Evolutionary conservation across 2,113 vertebrate species (phyloP), one percentile per base, ranked within the genome.

Genomic region (Cheilinus undulatus): DNA sequence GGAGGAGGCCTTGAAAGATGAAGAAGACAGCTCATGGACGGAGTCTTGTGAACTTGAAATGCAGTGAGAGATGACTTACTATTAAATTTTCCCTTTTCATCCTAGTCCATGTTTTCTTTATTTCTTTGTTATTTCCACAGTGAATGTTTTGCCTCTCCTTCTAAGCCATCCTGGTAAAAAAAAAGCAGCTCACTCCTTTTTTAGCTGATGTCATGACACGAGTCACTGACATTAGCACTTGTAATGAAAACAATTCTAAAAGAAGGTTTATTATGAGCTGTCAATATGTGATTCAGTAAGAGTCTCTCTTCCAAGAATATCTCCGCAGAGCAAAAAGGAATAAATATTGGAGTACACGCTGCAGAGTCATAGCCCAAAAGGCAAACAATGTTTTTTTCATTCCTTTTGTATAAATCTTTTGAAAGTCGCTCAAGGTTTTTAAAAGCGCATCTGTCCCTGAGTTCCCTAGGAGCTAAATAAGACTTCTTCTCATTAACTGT

Each of bases 211-310:
- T 68, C 69, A 69, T 62, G 73, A 65, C 49, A 32, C 14, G 68
- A 57, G 34, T 62, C 51, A 64, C n/a, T 56, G 69, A 40, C 68
- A 85, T 62, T 63, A 32, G 71, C 57, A 54, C 66, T 71, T 11
- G 63, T 45, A 65, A 69, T 43, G 60, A n/a, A 70, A 56, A 48
- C 52, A 52, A 61, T 56, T 46, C 52, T 2, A 46, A 56, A n/a
- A 54, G 56, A 48, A 45, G 69, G 61, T 69, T 53, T 42, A 17
- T 62, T 46, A 59, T 50, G 78, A 60, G 45, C 70, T 74, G 65
- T 75, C 72, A 75, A 71, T 79, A 78, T 40, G 48, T 80, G 64
- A 82, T 69, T 76, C 51, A 68, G 59, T 67, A 42, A 40, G 53
- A 62, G 58, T 40, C 32, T 24, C 42, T 57, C 34, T 43, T 72